Base-by-base conservation (phyloP, 1,140 invertebrate species). In the Eciton burchellii region DNA sequence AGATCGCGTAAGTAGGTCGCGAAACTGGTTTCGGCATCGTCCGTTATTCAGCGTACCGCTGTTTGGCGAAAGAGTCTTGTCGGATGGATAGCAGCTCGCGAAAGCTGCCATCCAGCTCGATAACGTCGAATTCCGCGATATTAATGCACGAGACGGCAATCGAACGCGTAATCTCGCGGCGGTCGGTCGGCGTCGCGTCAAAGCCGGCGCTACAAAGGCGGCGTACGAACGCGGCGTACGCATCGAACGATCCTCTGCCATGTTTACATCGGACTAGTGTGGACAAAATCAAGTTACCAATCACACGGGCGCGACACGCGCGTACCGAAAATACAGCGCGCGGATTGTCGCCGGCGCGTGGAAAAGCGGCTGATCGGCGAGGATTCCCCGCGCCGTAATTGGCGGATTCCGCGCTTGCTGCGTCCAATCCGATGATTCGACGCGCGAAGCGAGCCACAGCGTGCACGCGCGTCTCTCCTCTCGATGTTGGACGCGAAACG, bases 1-100 rank as follows among this genome's bases (percentile, higher is more conserved):
- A n/a, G n/a, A n/a, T 24, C 47, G 6, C 14, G 4, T 12, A 88
- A 87, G 68, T 88, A 70, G 85, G 85, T 88, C 85, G 57, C 45
- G 59, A 16, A 81, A 76, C 54, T 86, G 83, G 76, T 85, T 84
- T 86, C 26, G 84, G 62, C 57, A 41, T 71, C 62, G 26, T 84
- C 35, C 59, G 70, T 86, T 85, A 85, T 85, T 86, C 74, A 85
- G 59, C 83, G 43, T 43, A 54, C 14, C 26, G 12, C 24, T 29
- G 26, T 72, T 35, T 68, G 68, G 62, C 54, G 45, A 45, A 70
- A 57, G 19, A 43, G 43, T 76, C 26, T 66, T 14, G 56, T 43
- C 74, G 14, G 68, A 86, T 73, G 60, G n/a, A 12, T 52, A 3
- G 14, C 9, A 35, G 29, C 6, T 14, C 9, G 43, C 19, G 19